Percentiles rank a stretch among this genome's conserved stretches.
These are phyloP conservation scores for Meandrusa payeni DNA, from an alignment of 2,888 invertebrate species.

Conservation along the genomic window DNA sequence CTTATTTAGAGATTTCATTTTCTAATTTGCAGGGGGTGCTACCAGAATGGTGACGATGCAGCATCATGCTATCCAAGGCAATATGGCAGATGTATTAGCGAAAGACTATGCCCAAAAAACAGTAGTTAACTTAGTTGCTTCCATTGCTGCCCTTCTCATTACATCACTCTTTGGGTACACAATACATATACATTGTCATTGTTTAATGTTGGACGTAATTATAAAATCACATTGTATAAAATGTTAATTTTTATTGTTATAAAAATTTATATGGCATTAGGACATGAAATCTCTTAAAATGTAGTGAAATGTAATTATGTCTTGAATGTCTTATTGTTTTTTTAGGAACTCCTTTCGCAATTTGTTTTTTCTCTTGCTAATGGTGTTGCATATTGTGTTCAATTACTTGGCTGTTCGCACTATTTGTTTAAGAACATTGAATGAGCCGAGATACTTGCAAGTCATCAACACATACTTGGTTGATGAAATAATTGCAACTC, in stretches of 20 bases:
- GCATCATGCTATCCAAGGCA: conserved; percentile 94
- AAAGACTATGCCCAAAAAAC: conserved; percentile 99
- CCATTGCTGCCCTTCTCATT: conserved; percentile 88
- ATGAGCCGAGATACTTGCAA: conserved; percentile 88
- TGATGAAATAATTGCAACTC: conserved; percentile 81
- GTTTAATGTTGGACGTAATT: too few relatives aligned
- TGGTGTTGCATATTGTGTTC: conserved; percentile 89
- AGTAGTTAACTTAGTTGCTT: conserved; percentile 93
- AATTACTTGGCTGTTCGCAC: conserved; percentile 94
- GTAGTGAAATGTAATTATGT: too few relatives aligned
- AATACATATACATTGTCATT: too few relatives aligned
- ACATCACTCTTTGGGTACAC: conserved; percentile 83
- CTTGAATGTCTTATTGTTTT: too few relatives aligned
- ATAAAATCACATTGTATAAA: too few relatives aligned
- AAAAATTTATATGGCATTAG: too few relatives aligned
- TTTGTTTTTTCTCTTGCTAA: conserved; percentile 85
- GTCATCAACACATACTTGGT: conserved; percentile 85
- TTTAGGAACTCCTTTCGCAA: conserved; percentile 89
- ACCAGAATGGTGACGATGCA: conserved; percentile 96
- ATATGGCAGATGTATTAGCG: conserved; percentile 95
- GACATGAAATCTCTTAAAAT: too few relatives aligned
- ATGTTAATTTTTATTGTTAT: too few relatives aligned
- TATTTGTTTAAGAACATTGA: conserved; percentile 89
- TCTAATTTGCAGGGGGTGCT: conserved; percentile 88
- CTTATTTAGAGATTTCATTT: too few relatives aligned